phyloP scores from a whole-genome alignment of 2,888 invertebrate species.

The Dione juno region DNA sequence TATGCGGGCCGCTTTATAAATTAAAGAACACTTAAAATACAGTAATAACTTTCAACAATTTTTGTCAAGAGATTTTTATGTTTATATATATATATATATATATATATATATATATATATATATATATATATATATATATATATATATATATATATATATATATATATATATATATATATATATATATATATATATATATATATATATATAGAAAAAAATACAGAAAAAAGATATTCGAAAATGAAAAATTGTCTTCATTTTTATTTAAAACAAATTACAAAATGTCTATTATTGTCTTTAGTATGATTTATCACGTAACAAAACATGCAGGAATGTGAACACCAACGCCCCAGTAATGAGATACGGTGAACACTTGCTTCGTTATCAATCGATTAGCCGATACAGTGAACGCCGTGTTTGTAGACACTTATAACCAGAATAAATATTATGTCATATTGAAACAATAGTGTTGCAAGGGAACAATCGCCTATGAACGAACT shows the following conservation, averaged over 20 bases:
- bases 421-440: conserved; percentile 30
- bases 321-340: conserved; percentile 57
- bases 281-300: conserved; percentile 26
- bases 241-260: no score
- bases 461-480: conserved; percentile 17
- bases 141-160: no score
- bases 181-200: no score
- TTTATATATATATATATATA: no score
- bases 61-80: no score
- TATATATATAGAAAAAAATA: no score
- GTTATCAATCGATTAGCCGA: conserved; percentile 61
- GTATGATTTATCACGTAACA: conserved; percentile 44
- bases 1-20: conserved; percentile 19
- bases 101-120: no score
- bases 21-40: conserved; percentile 9
- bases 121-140: no score
- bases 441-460: conserved; percentile 34
- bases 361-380: conserved; percentile 62
- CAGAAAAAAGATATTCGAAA: no score
- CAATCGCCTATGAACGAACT: background rate
- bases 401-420: conserved; percentile 40
- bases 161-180: no score
- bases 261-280: no score
- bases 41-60: background rate
- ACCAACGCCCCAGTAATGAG: conserved; percentile 66